Evolutionary conservation across 2,888 invertebrate species (phyloP), one percentile per base, ranked within the genome.

Genomic region (Callinectes sapidus): DNA sequence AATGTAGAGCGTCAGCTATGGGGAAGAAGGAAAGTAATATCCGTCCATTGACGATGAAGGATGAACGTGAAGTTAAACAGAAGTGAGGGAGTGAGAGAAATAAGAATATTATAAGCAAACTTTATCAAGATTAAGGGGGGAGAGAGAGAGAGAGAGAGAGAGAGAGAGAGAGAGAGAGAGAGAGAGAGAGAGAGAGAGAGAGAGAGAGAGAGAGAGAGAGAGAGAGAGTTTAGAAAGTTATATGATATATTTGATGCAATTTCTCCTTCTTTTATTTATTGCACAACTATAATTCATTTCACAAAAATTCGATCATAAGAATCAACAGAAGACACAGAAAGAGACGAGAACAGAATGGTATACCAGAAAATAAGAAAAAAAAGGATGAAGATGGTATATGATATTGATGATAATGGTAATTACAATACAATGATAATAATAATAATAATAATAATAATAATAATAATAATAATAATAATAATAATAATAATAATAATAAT

Each of bases 21-120:
- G 81, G 81, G 14, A 14, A 81, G 81, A 81, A 81, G 81, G 32
- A 35, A 81, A 23, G 35, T 81, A 81, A 81, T 81, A 81, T 81
- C 81, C 81, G 81, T 81, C 81, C 81, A 81, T 28, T 81, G 81
- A 35, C 81, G 81, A 81, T 81, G 81, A 32, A 18, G 81, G 81
- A 81, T 81, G 81, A 32, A 18, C 35, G 35, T 81, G 35, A 81
- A 81, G 32, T 81, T 32, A 13, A 81, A 32, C 18, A 28, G 8
- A n/a, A 87, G 42, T 14, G 23, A 42, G 87, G 5, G 61, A 61
- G 61, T 18, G 16, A 61, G 18, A 23, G 61, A 61, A 18, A 10
- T 13, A 18, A 10, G 61, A 61, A 16, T 55, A 16, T 2, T 13
- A 16, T 2, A 55, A 42, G 42, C 42, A 6, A 42, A 42, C 42